Evolutionary conservation across 2,888 invertebrate genomes (phyloP).

Genomic region (Merodon equestris): DNA sequence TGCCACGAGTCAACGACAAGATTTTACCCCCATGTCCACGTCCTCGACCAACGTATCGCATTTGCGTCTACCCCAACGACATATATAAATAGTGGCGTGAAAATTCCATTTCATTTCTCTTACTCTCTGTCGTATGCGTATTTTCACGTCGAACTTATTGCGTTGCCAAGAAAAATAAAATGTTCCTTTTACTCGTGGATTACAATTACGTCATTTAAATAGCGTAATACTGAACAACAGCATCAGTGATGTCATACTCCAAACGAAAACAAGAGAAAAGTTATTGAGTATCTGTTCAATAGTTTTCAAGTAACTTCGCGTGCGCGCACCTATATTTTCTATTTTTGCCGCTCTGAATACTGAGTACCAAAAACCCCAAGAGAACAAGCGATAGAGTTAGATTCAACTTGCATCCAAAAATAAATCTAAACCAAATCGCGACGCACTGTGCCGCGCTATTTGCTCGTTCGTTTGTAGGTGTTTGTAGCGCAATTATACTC

Average conservation of each 20-base stretch:
- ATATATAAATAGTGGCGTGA: constrained; percentile 19
- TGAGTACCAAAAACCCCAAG: neutral
- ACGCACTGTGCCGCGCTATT: constrained; percentile 1
- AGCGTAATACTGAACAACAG: constrained; percentile 23
- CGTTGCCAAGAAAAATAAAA: constrained; percentile 28
- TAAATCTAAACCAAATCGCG: constrained; percentile 49
- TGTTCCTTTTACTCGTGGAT: constrained; percentile 1
- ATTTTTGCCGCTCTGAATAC: constrained; percentile 51
- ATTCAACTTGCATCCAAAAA: constrained; percentile 45
- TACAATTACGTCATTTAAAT: constrained; percentile 46
- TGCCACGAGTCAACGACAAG: constrained; percentile 41
- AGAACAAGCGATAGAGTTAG: constrained; percentile 24
- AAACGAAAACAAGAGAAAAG: constrained; percentile 14
- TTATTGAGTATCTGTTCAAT: constrained; percentile 11
- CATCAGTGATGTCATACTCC: constrained; percentile 54
- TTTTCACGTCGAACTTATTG: neutral
- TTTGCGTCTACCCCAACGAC: constrained; percentile 11
- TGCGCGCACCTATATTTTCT: constrained; percentile 47
- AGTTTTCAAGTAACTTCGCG: constrained; percentile 33
- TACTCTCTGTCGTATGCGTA: too few species aligned
- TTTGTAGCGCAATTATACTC: constrained; percentile 35
- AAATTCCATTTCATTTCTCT: constrained; percentile 35
- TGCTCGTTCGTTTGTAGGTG: constrained; percentile 20
- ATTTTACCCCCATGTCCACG: neutral
- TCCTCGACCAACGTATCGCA: neutral